Evolutionary conservation across 2,113 vertebrate species (phyloP), one percentile per base, ranked within the genome.

Genomic region (Notothenia coriiceps): DNA sequence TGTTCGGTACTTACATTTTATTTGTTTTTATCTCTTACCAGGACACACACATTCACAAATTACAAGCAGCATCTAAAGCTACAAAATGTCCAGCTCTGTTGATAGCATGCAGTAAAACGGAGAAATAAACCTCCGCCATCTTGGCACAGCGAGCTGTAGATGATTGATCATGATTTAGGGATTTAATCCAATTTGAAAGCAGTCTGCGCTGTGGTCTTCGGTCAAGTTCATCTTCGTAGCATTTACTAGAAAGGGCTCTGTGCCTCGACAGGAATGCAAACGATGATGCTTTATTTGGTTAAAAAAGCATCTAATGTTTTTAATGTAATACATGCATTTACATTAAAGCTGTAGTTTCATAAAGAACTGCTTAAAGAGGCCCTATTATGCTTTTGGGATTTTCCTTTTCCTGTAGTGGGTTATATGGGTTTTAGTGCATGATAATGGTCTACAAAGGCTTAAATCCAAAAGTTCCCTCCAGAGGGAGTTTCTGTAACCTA

Each of bases 91-190:
- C 66, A 44, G 49, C 63, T 59, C 68, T 33, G 64, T 52, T 66
- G 14, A 20, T 22, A 62, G 63, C 8, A 55, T 76, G 64, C 66
- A 71, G 51, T 22, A 81, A 67, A 49, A 46, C 22, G 14, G 72
- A 69, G 50, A 65, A 64, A 69, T 66, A 46, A 79, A 62, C 51
- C 50, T 33, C 20, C 65, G 59, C 86, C 85, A 88, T 88, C 73
- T 91, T 89, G 88, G 79, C 80, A 86, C 57, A 59, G 70, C 52
- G 17, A 78, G 61, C 80, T 80, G 74, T 71, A 82, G 71, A 67
- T 84, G 87, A 90, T 79, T 83, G 85, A 91, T 91, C 79, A 65
- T 88, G 80, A 92, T 91, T 89, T 88, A 80, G 67, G 82, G 56
- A 84, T 77, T 89, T 88, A 82, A 92, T 88, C 77, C 77, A 88